Evolutionary conservation across 2,797 vertebrate species (phyloP), one percentile per base, ranked within the genome.

Genomic region (Helostoma temminkii): DNA sequence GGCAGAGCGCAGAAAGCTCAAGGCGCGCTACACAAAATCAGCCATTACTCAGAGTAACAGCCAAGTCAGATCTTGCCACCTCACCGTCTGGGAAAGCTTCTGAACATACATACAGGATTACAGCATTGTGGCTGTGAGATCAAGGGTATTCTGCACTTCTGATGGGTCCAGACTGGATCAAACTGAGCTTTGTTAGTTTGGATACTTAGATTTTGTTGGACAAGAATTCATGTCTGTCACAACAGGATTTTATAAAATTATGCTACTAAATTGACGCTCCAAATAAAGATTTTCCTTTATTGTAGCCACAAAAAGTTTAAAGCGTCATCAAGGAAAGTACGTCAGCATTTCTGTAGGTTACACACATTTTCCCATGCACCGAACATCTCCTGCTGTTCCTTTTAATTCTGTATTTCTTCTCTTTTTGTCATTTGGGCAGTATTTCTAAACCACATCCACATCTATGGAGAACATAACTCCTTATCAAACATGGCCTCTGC

Each of bases 1-100:
- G 75, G 78, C 54, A 65, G 78, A 73, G 73, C n/a, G 30, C 43
- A 12, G 58, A 37, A 56, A 76, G 85, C 81, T 80, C 36, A 26
- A 60, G 74, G 66, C 69, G 22, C 74, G 68, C 78, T 11, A 58
- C 61, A 58, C 58, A 71, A 76, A 85, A 74, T 71, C 72, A 66
- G 71, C 34, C 66, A 24, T 80, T 68, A 76, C 76, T 72, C 77
- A 50, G 76, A 53, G 56, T 36, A 65, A 57, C 56, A 71, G 67
- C 58, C 58, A 1, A 59, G 57, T 66, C 43, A 34, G 22, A 54
- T 76, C 54, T 55, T 42, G 59, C 77, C 55, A 54, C 61, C 67
- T 82, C 70, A 37, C 64, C 48, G 69, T 76, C 56, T 73, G 58
- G 53, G 39, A 47, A 64, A 72, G 71, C 66, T 32, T 64, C 6